Base-by-base conservation (phyloP, 2,113 vertebrate genomes). In the Chloebia gouldiae region DNA sequence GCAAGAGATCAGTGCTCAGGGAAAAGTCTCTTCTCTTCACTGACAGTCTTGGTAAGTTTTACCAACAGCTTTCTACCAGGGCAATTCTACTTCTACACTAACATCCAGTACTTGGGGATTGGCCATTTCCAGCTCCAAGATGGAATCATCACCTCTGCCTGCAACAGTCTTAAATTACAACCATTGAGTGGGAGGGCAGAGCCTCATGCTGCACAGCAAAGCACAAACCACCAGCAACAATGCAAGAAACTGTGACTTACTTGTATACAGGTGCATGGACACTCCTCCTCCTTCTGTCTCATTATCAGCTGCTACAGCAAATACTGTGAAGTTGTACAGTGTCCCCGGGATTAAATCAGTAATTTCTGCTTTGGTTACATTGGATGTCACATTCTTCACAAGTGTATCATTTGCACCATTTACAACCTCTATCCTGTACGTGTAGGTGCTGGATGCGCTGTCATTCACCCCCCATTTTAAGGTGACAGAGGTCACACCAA, bases 381-480 rank as follows among this genome's bases (percentile, higher is more conserved):
- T 3, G 18, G 9, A 73, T 0, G 0, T 60, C 79, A 19, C 1
- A 2, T 39, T 88, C 33, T 10, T 2, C 13, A 0, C 0, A 39
- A 1, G 0, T 5, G 17, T 5, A 23, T 1, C 33, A 15, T 1
- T 22, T 3, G 13, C 4, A 15, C 1, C 23, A 11, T 3, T 31
- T 2, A 5, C 15, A 70, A 91, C 7, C 68, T 77, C n/a, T 88
- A 83, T 39, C 47, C 77, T 93, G 84, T 86, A 94, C 0, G 4
- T 71, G 68, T 88, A 93, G 47, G 16, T 2, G 8, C 0, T 1
- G 1, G 85, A 40, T 81, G 49, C 31, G 2, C 0, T 11, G 30
- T 83, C 12, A 1, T 7, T 81, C 96, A 94, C 75, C 63, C 0
- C 1, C 99, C 98, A 99, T 0, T 0, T 86, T 71, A 99, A 80